These are phyloP conservation scores for Psilopsiagon aymara DNA, from an alignment of 2,113 vertebrate species.

Conservation along the genomic window DNA sequence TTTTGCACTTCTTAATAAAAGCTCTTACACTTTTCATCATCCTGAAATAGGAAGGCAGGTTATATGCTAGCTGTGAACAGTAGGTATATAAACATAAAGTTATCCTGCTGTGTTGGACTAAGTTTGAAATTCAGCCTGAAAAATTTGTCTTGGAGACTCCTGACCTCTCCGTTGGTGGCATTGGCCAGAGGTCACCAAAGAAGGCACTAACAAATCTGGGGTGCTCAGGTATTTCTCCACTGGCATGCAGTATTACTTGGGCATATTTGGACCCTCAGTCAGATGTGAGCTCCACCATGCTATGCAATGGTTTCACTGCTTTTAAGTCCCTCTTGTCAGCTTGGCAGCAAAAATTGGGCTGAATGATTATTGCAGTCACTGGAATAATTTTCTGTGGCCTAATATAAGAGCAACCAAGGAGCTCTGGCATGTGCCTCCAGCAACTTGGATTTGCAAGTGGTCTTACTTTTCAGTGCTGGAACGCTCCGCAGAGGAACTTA, in stretches of 20 bases:
- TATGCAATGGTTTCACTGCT: not conserved
- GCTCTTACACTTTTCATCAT: not conserved
- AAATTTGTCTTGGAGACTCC: not conserved
- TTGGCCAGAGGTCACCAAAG: not conserved
- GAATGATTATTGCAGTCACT: slow-evolving; percentile 41
- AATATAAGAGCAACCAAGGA: slow-evolving; percentile 54
- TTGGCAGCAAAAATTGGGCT: slow-evolving; percentile 16
- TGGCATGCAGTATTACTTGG: not conserved
- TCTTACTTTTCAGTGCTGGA: slow-evolving; percentile 67
- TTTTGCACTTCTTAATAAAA: not conserved
- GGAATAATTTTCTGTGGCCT: slow-evolving; percentile 61
- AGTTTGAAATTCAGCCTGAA: not conserved
- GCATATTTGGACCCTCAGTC: not conserved
- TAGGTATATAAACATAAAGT: not conserved
- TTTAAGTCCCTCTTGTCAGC: slow-evolving; percentile 15
- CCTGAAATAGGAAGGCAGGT: not conserved
- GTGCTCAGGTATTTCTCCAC: not conserved
- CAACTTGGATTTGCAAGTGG: slow-evolving; percentile 59
- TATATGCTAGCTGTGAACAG: not conserved
- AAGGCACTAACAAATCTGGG: not conserved
- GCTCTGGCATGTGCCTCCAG: slow-evolving; percentile 60
- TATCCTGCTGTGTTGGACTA: not conserved
- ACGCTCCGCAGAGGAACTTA: slow-evolving; percentile 43
- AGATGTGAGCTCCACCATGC: not conserved
- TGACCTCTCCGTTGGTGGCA: not conserved